These are phyloP conservation scores for Eucera pruinosa DNA, from an alignment of 2,888 invertebrate genomes.

Conservation along the genomic window DNA sequence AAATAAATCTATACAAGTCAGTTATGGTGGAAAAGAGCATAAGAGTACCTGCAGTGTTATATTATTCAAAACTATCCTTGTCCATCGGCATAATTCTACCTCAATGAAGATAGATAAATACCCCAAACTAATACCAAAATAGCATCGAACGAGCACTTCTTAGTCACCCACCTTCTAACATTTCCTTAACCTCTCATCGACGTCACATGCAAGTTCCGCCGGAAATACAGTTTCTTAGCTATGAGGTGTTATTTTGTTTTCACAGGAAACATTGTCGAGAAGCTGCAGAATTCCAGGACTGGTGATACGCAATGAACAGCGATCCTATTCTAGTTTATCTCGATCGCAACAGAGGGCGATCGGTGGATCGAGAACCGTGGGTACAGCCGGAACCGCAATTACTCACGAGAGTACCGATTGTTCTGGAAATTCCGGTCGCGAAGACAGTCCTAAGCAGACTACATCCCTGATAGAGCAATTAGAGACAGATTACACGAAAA, in stretches of 20 bases:
- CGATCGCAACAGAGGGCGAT: conserved; percentile 85
- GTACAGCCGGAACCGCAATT: conserved; percentile 70
- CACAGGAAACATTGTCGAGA: conserved; percentile 87
- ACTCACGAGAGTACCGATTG: conserved; percentile 77
- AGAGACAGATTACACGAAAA: not conserved
- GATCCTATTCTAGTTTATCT: conserved; percentile 87
- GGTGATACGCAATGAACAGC: conserved; percentile 82
- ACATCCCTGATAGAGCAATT: conserved; percentile 2
- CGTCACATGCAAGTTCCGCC: no score
- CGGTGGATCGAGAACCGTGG: conserved; percentile 82
- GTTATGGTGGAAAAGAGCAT: no score
- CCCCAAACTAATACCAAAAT: no score
- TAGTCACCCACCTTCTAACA: not conserved
- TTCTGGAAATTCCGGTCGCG: conserved; percentile 76
- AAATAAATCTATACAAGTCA: no score
- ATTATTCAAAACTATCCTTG: no score
- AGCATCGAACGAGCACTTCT: not conserved
- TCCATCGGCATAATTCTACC: no score
- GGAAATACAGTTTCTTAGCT: not conserved
- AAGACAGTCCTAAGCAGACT: conserved; percentile 66
- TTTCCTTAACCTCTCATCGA: not conserved
- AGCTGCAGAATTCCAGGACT: conserved; percentile 82
- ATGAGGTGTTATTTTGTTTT: conserved; percentile 53
- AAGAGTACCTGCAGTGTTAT: no score
- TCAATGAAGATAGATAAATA: no score